Percentiles rank a stretch among this genome's conserved stretches.
These are phyloP conservation scores for Lutjanus argentimaculatus DNA, from an alignment of 2,797 vertebrate genomes.

Conservation along the genomic window DNA sequence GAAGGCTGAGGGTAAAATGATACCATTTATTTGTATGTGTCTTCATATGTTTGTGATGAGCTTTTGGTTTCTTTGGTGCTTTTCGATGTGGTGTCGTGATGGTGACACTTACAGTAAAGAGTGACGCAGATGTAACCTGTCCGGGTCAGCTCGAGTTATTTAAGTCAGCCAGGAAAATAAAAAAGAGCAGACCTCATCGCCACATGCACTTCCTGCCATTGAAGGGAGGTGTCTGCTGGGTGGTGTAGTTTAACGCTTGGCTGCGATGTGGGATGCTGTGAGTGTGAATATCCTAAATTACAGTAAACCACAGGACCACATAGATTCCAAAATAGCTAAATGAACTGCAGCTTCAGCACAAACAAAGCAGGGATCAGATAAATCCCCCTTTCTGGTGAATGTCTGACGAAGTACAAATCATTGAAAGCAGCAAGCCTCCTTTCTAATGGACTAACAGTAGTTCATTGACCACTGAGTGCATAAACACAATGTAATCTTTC, in stretches of 20 bases:
- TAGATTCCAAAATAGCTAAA: conserved; percentile 66
- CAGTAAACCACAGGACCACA: conserved; percentile 64
- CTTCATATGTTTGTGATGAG: too few species aligned
- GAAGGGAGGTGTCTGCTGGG: conserved; percentile 63
- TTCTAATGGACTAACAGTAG: conserved; percentile 29
- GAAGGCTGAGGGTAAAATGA: background rate
- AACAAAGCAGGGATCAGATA: conserved; percentile 34
- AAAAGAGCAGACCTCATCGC: conserved; percentile 47
- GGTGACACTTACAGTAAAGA: background rate
- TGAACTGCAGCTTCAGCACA: conserved; percentile 61
- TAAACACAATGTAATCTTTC: conserved; percentile 24
- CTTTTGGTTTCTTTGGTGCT: background rate
- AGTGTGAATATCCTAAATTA: conserved; percentile 80
- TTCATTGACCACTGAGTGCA: conserved; percentile 35
- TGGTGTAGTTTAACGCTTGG: conserved; percentile 68
- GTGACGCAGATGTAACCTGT: conserved; percentile 18
- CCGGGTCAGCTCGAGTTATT: conserved; percentile 43
- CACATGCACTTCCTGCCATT: conserved; percentile 61
- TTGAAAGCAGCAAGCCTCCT: conserved; percentile 15
- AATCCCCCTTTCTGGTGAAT: conserved; percentile 24
- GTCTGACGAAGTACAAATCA: conserved; percentile 19
- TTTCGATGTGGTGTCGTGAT: background rate
- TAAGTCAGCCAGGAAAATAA: conserved; percentile 28
- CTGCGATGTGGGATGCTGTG: conserved; percentile 61
- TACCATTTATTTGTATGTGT: background rate